Base-by-base conservation (phyloP, 2,113 vertebrate genomes). In the Egretta garzetta region DNA sequence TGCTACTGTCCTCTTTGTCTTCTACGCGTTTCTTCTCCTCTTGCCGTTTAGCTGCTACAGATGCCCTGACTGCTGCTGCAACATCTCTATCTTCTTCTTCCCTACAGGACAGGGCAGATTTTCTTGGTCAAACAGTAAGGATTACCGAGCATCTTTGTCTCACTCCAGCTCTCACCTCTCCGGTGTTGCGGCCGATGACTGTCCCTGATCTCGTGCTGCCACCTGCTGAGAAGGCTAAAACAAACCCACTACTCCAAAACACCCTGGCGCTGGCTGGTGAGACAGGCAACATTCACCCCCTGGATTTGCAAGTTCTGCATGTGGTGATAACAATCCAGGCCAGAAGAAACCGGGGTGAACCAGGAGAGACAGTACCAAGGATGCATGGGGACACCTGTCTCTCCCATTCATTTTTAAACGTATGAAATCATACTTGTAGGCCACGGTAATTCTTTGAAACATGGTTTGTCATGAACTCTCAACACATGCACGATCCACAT, bases 11-110 rank as follows among this genome's bases (percentile, higher is more conserved):
- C 7, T 97, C 98, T 82, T 97, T 98, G 82, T 99, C 99, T 77
- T 98, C 98, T 2, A 80, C 91, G 6, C 98, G 96, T 41, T 95
- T 98, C 19, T 98, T 98, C 92, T 99, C 99, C 9, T 99, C 98
- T 90, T 98, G 99, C 52, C 98, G 92, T 52, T 97, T 98, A 10
- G 96, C 97, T 15, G 98, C 99, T 82, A 99, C 95, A 2, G 99
- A 99, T 0, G 99, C 99, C 90, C 98, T 97, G 90, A 99, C 98
- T 3, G 99, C 99, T 12, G 99, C 99, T 12, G 99, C 99, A 67
- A 99, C 59, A 7, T 99, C 99, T 74, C 99, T 96, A 95, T 99
- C 99, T 68, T 99, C 99, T 72, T 99, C 99, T 70, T 99, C 99
- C 93, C 99, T 99, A 90, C 7, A 86, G 76, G 92, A 73, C 45